Evolutionary conservation across 2,113 vertebrate species (phyloP).

Genomic region (Promerops cafer): DNA sequence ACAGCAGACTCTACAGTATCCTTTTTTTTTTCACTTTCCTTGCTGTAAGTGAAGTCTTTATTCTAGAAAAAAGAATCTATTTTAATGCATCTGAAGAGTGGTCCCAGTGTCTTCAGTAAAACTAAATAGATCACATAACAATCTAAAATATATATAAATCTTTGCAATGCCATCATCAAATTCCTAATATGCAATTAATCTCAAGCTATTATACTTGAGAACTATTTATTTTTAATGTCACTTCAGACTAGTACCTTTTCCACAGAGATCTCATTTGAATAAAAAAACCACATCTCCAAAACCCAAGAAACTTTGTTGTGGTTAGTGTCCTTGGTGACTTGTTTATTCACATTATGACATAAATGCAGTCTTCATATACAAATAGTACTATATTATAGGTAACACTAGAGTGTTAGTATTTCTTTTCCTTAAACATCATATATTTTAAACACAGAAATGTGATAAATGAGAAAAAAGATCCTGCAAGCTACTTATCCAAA

Average conservation of each 20-base stretch:
- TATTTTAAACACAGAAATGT: not conserved
- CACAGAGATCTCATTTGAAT: not conserved
- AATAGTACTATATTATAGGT: not conserved
- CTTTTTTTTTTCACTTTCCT: not conserved
- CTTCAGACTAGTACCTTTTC: not conserved
- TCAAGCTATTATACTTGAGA: not conserved
- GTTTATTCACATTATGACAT: not conserved
- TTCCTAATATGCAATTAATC: not conserved
- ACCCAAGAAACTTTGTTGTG: not conserved
- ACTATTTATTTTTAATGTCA: not conserved
- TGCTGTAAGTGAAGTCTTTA: not conserved
- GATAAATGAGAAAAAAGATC: not conserved
- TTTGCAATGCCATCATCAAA: not conserved
- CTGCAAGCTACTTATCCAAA: not conserved
- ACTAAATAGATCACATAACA: not conserved
- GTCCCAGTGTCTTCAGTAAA: not conserved
- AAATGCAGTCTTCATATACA: not conserved
- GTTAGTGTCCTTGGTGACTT: not conserved
- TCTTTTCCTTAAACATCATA: not conserved
- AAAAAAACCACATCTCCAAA: not conserved
- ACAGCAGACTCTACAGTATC: not conserved
- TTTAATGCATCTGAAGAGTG: not conserved
- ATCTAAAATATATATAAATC: not conserved
- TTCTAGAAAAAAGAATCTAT: not conserved
- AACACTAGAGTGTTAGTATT: not conserved